Percentiles rank a stretch among this genome's conserved stretches.
Conservation (phyloP, 2,113 vertebrate genomes). For the Xenopus tropicalis region UCB_Xtro_10.0 CM004447.2:124770001-124770500, state of each 20-base stretch:
- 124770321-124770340: slow-evolving; percentile 52
- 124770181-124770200: background rate
- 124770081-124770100: slow-evolving; percentile 16
- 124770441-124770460: background rate
- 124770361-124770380: slow-evolving; percentile 41
- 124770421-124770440: slow-evolving; percentile 2
- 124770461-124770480: too few species aligned
- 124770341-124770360: slow-evolving; percentile 55
- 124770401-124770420: background rate
- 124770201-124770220: background rate
- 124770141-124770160: slow-evolving; percentile 13
- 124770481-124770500: too few species aligned
- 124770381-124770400: slow-evolving; percentile 5
- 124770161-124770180: slow-evolving; percentile 2
- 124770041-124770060: slow-evolving; percentile 5
- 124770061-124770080: background rate
- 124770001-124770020: too few species aligned
- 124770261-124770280: slow-evolving; percentile 15
- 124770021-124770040: slow-evolving; percentile 1
- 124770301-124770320: slow-evolving; percentile 52
- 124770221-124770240: slow-evolving; percentile 17
- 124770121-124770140: slow-evolving; percentile 15
- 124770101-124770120: slow-evolving; percentile 35
- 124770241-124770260: slow-evolving; percentile 1
- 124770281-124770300: background rate